phyloP scores from a whole-genome alignment of 1,140 invertebrate species.

The Dryas iulia region DNA sequence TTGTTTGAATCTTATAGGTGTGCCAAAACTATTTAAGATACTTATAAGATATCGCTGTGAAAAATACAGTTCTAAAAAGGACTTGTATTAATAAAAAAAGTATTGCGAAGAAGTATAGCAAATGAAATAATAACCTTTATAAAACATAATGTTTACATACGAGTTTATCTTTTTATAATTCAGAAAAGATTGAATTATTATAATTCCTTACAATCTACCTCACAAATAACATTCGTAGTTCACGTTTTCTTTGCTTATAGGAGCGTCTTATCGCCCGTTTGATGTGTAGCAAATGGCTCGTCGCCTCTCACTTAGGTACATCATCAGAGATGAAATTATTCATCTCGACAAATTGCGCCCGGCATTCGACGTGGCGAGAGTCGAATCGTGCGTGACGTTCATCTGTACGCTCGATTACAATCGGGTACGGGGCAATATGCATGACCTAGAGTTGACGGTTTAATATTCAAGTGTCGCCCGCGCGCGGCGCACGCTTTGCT shows the following conservation, averaged over 20 bases:
- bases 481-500: conserved; percentile 59
- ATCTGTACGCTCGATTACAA: conserved; percentile 46
- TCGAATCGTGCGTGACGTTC: conserved; percentile 47
- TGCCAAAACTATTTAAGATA: too few relatives aligned
- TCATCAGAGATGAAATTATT: conserved; percentile 24
- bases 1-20: neutral
- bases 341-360: conserved; percentile 31
- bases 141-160: too few relatives aligned
- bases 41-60: too few relatives aligned
- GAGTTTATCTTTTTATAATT: too few relatives aligned
- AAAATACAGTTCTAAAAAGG: too few relatives aligned
- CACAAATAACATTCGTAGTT: neutral
- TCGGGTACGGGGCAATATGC: conserved; percentile 60
- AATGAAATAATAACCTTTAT: too few relatives aligned
- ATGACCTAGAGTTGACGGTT: conserved; percentile 64
- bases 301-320: conserved; percentile 14
- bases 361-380: conserved; percentile 29
- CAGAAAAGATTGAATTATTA: too few relatives aligned
- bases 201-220: neutral
- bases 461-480: conserved; percentile 73
- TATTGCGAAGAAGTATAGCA: too few relatives aligned
- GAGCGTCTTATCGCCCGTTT: neutral
- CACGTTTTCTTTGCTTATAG: neutral
- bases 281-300: conserved; percentile 8
- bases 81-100: too few relatives aligned